These are phyloP conservation scores for Tragopan temminckii DNA, from an alignment of 2,797 vertebrate genomes.

Conservation along the genomic window DNA sequence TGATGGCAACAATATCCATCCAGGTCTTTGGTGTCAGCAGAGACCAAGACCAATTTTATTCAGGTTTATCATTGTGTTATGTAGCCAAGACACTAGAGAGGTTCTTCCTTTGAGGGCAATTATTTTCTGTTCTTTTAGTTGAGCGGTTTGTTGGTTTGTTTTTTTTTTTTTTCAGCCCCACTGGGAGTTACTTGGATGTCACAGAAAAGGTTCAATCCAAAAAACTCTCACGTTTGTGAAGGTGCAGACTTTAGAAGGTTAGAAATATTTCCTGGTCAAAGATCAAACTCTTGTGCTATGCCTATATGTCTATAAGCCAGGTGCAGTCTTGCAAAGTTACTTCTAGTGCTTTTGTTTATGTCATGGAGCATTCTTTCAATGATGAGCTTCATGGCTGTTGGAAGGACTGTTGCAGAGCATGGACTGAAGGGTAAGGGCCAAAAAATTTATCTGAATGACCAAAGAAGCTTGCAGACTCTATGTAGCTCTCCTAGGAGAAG, in stretches of 20 bases:
- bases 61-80: slow-evolving; percentile 32
- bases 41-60: neutral
- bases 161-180: slow-evolving; percentile 7
- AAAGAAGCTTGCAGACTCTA: neutral
- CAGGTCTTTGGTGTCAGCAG: slow-evolving; percentile 27
- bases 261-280: neutral
- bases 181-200: neutral
- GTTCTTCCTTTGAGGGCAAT: slow-evolving; percentile 13
- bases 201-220: neutral
- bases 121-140: neutral
- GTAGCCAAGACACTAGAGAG: slow-evolving; percentile 20
- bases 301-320: neutral
- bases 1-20: slow-evolving; percentile 20
- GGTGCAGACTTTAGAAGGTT: neutral
- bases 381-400: neutral
- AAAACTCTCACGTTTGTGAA: neutral
- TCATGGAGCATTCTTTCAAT: neutral
- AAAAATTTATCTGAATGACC: neutral
- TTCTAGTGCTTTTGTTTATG: neutral
- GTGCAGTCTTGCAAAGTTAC: neutral
- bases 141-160: slow-evolving; percentile 3
- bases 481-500: fast-evolving
- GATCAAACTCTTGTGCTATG: neutral
- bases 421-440: neutral
- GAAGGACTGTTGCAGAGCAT: neutral